Evolutionary conservation across 2,888 invertebrate species (phyloP).

Genomic region (Sussaba pulchella): DNA sequence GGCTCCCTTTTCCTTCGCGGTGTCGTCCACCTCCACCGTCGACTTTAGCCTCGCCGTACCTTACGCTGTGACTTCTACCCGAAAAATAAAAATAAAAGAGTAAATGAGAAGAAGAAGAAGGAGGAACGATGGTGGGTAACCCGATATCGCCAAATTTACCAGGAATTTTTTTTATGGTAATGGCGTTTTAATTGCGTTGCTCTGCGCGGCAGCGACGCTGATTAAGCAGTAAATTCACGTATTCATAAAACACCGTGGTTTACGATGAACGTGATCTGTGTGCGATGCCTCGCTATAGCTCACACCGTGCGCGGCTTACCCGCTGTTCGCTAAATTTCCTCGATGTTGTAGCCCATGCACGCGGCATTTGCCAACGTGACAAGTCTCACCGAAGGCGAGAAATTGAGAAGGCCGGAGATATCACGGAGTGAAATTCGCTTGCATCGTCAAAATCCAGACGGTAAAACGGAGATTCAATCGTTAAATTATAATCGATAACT

Average conservation of each 20-base stretch:
- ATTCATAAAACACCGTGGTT: conserved; percentile 78
- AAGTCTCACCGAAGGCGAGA: conserved; percentile 25
- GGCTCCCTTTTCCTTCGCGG: neutral
- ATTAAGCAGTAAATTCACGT: conserved; percentile 82
- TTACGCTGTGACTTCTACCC: conserved; percentile 30
- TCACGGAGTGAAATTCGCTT: conserved; percentile 11
- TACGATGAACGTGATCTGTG: conserved; percentile 73
- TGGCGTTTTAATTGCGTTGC: conserved; percentile 80
- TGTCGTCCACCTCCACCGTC: conserved; percentile 48
- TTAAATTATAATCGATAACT: no score
- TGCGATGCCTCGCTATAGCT: conserved; percentile 45
- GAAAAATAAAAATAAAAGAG: conserved; percentile 38
- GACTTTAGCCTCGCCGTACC: conserved; percentile 27
- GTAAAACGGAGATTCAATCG: no score
- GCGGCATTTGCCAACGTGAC: neutral
- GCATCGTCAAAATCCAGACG: no score
- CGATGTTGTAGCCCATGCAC: neutral
- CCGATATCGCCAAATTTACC: conserved; percentile 77
- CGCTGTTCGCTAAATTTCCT: conserved; percentile 18
- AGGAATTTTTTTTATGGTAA: conserved; percentile 78
- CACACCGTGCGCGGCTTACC: conserved; percentile 11
- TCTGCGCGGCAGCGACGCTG: conserved; percentile 74
- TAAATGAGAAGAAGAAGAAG: conserved; percentile 50
- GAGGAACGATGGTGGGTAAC: conserved; percentile 69
- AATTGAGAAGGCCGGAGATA: neutral